Percentiles rank a stretch among this genome's conserved stretches.
Conservation (phyloP, 2,113 vertebrate species). For the Carassius gibelio region DNA sequence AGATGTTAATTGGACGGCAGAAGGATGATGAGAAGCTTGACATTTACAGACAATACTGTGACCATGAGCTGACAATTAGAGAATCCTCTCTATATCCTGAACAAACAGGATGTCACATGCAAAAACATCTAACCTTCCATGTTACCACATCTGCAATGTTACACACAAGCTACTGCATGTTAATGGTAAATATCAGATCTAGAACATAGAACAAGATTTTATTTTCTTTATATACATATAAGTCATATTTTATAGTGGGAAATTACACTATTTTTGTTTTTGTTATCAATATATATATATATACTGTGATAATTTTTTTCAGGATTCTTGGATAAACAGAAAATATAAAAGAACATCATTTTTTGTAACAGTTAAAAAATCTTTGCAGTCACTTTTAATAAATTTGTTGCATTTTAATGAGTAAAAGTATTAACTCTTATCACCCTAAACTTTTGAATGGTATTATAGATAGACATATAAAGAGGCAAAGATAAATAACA, state of each 20-base stretch:
- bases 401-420: background rate
- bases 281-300: too few relatives aligned
- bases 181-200: too few relatives aligned
- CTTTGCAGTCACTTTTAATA: background rate
- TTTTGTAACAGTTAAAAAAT: background rate
- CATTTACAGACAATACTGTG: slow-evolving; percentile 59
- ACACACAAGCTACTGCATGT: background rate
- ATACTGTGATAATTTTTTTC: too few relatives aligned
- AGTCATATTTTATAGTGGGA: too few relatives aligned
- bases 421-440: background rate
- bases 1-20: slow-evolving; percentile 50
- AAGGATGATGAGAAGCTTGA: slow-evolving; percentile 56
- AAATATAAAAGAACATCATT: too few relatives aligned
- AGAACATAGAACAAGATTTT: too few relatives aligned
- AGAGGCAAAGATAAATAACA: background rate
- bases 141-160: background rate
- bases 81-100: slow-evolving; percentile 27
- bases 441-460: background rate
- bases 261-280: too few relatives aligned
- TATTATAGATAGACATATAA: background rate
- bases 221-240: too few relatives aligned
- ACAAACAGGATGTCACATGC: slow-evolving; percentile 33
- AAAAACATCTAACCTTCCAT: background rate
- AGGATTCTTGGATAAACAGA: too few relatives aligned
- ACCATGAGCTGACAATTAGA: slow-evolving; percentile 50